A percentile compares a stretch with the other conserved stretches of the same genome.
Evolutionary conservation across 2,888 invertebrate genomes (phyloP).

Genomic region (Tyria jacobaeae): DNA sequence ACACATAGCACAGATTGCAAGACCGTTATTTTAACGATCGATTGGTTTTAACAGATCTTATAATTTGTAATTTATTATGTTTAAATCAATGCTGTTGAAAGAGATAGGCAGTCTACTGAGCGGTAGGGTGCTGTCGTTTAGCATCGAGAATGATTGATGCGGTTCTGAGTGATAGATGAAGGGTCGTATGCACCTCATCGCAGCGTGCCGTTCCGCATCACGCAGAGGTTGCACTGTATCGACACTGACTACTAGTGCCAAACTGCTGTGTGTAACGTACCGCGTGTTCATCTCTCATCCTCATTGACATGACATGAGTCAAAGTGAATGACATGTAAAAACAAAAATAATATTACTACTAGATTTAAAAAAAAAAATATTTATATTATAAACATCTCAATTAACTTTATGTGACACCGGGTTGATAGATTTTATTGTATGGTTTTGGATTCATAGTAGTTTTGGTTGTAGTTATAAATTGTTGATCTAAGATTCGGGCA

Average conservation of each 20-base stretch:
- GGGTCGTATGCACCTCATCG: not conserved
- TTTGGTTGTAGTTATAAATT: too few species aligned
- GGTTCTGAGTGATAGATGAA: conserved; percentile 6
- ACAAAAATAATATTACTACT: not conserved
- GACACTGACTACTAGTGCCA: not conserved
- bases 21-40: too few species aligned
- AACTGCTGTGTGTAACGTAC: not conserved
- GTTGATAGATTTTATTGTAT: too few species aligned
- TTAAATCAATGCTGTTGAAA: too few species aligned
- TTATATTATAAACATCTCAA: too few species aligned
- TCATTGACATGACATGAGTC: not conserved
- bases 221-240: not conserved
- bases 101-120: not conserved
- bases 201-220: not conserved
- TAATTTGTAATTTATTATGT: not conserved
- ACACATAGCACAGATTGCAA: not conserved
- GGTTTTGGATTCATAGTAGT: too few species aligned
- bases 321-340: not conserved
- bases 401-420: too few species aligned
- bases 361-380: not conserved
- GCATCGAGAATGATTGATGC: conserved; percentile 9
- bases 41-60: too few species aligned
- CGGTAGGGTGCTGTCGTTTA: not conserved
- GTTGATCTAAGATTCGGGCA: too few species aligned
- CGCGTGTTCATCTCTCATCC: not conserved